Base-by-base conservation (phyloP, 2,888 invertebrate genomes). In the Ichneumoninae sp. region DNA sequence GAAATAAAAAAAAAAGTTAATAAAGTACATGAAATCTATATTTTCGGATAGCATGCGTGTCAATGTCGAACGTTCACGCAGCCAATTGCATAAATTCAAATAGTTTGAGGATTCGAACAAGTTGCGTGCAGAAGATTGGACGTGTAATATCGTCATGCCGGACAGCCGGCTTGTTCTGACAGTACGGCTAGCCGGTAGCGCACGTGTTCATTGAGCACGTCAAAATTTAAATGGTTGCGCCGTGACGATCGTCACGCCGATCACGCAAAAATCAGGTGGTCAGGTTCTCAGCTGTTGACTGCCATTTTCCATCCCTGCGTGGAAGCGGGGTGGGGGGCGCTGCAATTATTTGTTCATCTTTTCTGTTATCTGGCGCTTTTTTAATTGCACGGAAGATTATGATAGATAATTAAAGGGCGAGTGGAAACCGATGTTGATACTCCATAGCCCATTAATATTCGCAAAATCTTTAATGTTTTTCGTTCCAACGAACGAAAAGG, bases 221-320 rank as follows among this genome's bases (percentile, higher is more conserved):
- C 91, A 91, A 91, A 90, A 90, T 92, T 92, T 91, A 92, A 92
- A 92, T 91, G 90, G 90, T 90, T 87, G 87, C 89, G 90, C 90
- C 87, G 85, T 84, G 81, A 82, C 87, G 79, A 87, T 80, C 85
- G 86, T 82, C 84, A 85, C 87, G 86, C 86, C 87, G 86, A 87
- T 87, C 83, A 84, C 86, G 87, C 88, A 90, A 91, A 91, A 91
- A 91, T 91, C 91, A 91, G 90, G 90, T 92, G 92, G 90, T 90
- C 87, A 87, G 85, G 87, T 87, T 89, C 89, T 89, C 91, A 91
- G 91, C 91, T 91, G 90, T 90, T 84, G 84, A 76, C 84, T 85
- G 72, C 75, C 84, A 85, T 85, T 71, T 85, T 79, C 82, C 71
- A 47, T 19, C 44, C 40, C 60, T 69, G 79, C 68, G 82, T 16